phyloP scores from a whole-genome alignment of 2,113 vertebrate genomes.

The Lamprotornis superbus region DNA sequence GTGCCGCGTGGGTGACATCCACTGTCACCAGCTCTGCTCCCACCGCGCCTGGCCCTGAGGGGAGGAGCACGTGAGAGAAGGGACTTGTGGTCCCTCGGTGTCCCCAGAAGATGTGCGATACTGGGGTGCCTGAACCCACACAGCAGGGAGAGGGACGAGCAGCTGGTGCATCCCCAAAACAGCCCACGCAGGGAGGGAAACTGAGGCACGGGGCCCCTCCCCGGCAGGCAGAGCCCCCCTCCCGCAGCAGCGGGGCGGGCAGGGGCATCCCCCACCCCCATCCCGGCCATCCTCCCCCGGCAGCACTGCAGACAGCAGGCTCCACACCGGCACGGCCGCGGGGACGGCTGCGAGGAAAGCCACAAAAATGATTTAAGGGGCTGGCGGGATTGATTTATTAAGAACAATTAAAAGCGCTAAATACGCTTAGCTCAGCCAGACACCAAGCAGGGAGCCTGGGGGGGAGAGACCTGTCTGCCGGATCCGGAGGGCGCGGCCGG shows the following conservation, averaged over 20 bases:
- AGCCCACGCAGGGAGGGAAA: neutral
- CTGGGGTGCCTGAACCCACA: accelerated
- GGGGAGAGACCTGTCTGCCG: slow-evolving; percentile 46
- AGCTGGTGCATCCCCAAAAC: neutral
- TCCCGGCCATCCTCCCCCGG: neutral
- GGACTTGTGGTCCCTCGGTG: neutral
- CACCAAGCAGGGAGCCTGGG: neutral
- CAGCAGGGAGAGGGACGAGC: neutral
- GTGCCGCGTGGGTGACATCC: neutral
- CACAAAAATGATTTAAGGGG: slow-evolving; percentile 68
- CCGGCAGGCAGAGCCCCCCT: neutral
- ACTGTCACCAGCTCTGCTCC: neutral
- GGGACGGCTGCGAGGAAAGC: slow-evolving; percentile 55
- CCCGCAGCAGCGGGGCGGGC: neutral
- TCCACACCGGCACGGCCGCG: neutral
- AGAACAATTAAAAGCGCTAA: slow-evolving; percentile 68
- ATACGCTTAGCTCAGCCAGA: slow-evolving; percentile 71
- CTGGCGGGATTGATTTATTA: slow-evolving; percentile 70
- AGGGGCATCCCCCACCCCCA: accelerated
- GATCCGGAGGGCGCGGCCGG: slow-evolving; percentile 2
- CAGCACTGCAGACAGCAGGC: slow-evolving; percentile 28
- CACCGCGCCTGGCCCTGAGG: neutral
- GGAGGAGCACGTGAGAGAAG: neutral
- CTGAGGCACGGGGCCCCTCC: neutral
- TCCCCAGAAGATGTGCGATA: accelerated